Evolutionary conservation across 1,140 invertebrate genomes (phyloP), one percentile per base, ranked within the genome.

Genomic region (Lerema accius): DNA sequence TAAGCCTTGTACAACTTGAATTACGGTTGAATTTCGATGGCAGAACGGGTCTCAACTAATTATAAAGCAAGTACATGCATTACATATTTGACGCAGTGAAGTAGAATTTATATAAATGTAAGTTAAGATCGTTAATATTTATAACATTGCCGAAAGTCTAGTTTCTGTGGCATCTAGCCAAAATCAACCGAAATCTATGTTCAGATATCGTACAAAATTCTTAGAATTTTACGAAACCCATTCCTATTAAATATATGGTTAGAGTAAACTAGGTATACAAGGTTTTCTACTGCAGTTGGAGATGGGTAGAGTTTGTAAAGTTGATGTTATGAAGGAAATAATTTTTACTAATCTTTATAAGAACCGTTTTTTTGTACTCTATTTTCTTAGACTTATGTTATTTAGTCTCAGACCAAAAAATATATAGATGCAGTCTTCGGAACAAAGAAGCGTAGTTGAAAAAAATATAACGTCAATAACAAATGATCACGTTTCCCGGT

Each of bases 91-190:
- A 7, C 28, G 28, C 28, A 32, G 28, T 32, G 28, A 7, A 4
- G 28, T 7, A 7, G 3, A 32, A 7, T 32, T 1, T 32, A 23
- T 23, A 23, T 23, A 5, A 3, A 23, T 23, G 28, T 32, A 32
- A 4, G 9, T 32, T 32, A 11, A 37, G 35, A 37, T 37, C 10
- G 10, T 37, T 37, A 37, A 37, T 37, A 37, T 37, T 37, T 11
- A 46, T 23, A 46, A 23, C 19, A 46, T 46, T 46, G 43, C 17
- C 17, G 43, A 46, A 43, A 11, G 17, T 46, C 43, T 46, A 46
- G 43, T 10, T 46, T 46, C 11, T 46, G 11, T 46, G 43, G 43
- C 17, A 46, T 46, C 9, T 23, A 11, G 43, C 43, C 43, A 46
- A 19, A 13, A 23, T 46, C 11, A 10, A 10, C 10, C 17, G 42